Conservation (phyloP, 92 coral and sea anemone species). For the Porites cylindrica region DNA sequence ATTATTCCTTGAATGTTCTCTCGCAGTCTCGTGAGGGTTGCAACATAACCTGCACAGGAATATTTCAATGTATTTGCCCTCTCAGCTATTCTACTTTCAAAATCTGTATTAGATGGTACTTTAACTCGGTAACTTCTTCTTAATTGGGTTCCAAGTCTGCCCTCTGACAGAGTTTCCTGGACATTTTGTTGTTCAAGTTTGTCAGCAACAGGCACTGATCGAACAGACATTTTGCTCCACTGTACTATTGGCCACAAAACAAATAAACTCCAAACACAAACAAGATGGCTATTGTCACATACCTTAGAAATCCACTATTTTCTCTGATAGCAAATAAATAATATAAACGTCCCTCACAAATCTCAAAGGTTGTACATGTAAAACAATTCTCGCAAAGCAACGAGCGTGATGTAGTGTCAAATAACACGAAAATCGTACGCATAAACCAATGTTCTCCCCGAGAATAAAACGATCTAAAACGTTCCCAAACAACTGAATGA, state of each 20-base stretch:
- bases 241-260: neutral
- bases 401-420: no score
- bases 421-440: no score
- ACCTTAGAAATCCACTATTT: neutral
- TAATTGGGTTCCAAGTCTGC: neutral
- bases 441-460: no score
- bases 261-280: neutral
- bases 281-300: no score
- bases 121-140: neutral
- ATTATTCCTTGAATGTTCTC: slow-evolving; percentile 21
- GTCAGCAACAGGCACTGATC: neutral
- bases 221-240: neutral
- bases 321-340: neutral
- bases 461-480: no score
- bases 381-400: no score
- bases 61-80: slow-evolving; percentile 7
- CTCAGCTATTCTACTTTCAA: slow-evolving; percentile 4
- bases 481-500: no score
- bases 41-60: slow-evolving; percentile 24
- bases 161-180: neutral
- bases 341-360: no score
- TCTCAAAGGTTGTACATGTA: no score
- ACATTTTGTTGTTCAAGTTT: neutral
- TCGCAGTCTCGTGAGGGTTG: slow-evolving; percentile 3
- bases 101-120: neutral